Evolutionary conservation across 2,888 invertebrate genomes (phyloP).

Genomic region (Rhaphigaster nebulosa): DNA sequence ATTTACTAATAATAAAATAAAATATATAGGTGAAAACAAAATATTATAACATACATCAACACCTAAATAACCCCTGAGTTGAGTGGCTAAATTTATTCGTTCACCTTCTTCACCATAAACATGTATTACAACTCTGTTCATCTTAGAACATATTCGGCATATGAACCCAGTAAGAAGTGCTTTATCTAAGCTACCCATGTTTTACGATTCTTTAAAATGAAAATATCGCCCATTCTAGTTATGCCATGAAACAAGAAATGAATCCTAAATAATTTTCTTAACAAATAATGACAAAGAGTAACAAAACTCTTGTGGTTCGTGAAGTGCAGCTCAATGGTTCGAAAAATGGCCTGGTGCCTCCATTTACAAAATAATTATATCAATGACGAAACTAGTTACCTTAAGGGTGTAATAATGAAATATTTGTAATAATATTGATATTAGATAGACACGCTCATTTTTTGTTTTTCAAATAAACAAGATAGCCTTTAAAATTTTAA

Average conservation of each 20-base stretch:
- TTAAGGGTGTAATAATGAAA: neutral
- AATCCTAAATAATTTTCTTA: neutral
- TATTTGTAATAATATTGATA: too few species aligned
- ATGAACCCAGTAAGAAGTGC: constrained; percentile 87
- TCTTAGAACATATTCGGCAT: constrained; percentile 88
- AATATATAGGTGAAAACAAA: neutral
- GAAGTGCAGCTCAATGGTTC: neutral
- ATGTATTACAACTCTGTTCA: constrained; percentile 86
- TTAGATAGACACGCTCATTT: too few species aligned
- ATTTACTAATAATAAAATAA: neutral
- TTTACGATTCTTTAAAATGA: neutral
- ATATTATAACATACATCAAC: constrained; percentile 76
- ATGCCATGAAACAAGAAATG: constrained; percentile 9
- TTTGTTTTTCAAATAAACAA: too few species aligned
- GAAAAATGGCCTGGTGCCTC: neutral
- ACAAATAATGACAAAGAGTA: constrained; percentile 31
- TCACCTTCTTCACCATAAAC: constrained; percentile 86
- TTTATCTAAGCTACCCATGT: constrained; percentile 86
- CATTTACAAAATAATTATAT: neutral
- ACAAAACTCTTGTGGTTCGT: neutral
- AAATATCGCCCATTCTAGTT: neutral
- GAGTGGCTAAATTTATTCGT: constrained; percentile 81
- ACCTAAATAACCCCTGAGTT: constrained; percentile 85
- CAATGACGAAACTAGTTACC: neutral
- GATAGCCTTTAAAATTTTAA: too few species aligned